Evolutionary conservation across 2,113 vertebrate species (phyloP).

Genomic region (Caracal caracal): DNA sequence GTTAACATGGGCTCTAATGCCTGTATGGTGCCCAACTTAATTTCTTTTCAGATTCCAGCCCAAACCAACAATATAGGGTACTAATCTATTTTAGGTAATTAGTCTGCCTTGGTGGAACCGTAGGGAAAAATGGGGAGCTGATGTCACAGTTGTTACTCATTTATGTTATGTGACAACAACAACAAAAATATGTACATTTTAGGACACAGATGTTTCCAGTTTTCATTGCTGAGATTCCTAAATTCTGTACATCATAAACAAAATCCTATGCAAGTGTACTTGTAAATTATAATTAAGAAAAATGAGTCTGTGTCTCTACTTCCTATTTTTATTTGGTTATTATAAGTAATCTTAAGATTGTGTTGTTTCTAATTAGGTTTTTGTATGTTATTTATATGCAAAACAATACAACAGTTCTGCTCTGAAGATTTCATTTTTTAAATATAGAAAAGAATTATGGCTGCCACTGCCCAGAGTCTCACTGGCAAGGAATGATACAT

Average conservation of each 20-base stretch:
- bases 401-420: not conserved
- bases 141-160: not conserved
- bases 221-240: not conserved
- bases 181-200: not conserved
- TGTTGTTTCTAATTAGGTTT: not conserved
- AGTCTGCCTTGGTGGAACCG: not conserved
- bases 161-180: not conserved
- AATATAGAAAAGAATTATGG: conserved; percentile 43
- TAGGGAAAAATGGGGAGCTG: not conserved
- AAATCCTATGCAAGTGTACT: not conserved
- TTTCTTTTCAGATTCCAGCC: not conserved
- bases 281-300: not conserved
- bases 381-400: not conserved
- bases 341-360: not conserved
- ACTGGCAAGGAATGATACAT: not conserved
- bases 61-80: not conserved
- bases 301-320: not conserved
- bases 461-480: not conserved
- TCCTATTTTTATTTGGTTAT: not conserved
- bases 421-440: conserved; percentile 56
- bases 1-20: not conserved
- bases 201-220: not conserved
- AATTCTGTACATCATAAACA: not conserved
- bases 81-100: not conserved
- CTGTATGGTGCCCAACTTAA: not conserved